Base-by-base conservation (phyloP, 2,888 invertebrate genomes). In the Athalia rosae region DNA sequence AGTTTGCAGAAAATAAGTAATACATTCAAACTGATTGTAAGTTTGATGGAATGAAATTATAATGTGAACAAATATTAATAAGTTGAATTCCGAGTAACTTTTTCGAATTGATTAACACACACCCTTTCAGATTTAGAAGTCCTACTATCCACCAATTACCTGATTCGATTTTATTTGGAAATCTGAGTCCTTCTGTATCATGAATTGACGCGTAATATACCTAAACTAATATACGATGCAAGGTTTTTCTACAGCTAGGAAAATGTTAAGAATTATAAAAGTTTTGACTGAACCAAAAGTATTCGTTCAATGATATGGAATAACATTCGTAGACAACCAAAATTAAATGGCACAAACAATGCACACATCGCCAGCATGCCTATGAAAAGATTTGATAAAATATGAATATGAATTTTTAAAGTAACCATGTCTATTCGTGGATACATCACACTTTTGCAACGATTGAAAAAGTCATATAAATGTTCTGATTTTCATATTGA, bases 401-500 rank as follows among this genome's bases (percentile, higher is more conserved):
- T 71, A 43, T 74, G 45, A 6, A 74, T 62, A n/a, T 59, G 62
- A 74, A 47, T 43, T 61, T 48, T 48, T 48, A 15, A 74, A 74
- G 28, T 74, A 74, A 28, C 48, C n/a, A 48, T 48, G 28, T 47
- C 41, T 50, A 61, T 71, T 13, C 43, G 71, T 58, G 15, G 58
- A 71, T 45, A 69, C 13, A 58, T 74, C 74, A 11, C 61, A 73
- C 45, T 73, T 11, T 47, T 47, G 50, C 11, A 48, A 74, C 48
- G 48, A 74, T 61, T 48, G 58, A 48, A 41, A 50, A 28, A 62
- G 13, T 61, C 48, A 74, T 41, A 11, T 47, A 28, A 13, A 48
- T 48, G 61, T 74, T 84, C 81, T 82, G 81, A 84, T 80, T 66
- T 11, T 74, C 79, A 82, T 79, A 77, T 71, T 80, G 62, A 80